phyloP scores from a whole-genome alignment of 2,888 invertebrate species.

The Eupithecia vulgata region DNA sequence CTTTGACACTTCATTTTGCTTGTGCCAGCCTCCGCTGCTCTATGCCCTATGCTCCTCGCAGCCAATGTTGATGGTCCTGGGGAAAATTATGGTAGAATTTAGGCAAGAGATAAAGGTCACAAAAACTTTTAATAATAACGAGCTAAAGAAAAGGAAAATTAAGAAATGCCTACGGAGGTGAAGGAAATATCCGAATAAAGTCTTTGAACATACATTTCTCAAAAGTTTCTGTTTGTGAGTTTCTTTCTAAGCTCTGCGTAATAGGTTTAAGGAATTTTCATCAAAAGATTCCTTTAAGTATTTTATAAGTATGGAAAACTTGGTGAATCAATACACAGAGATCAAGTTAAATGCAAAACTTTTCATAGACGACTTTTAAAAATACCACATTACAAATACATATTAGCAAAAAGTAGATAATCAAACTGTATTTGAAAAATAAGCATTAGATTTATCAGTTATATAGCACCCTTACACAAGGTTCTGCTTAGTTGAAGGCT shows the following conservation, averaged over 20 bases:
- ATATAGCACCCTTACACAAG: too few relatives aligned
- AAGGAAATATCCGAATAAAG: neutral
- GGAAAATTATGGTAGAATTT: neutral
- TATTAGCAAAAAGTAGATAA: too few relatives aligned
- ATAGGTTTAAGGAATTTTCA: neutral
- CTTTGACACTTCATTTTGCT: too few relatives aligned
- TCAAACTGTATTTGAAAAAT: too few relatives aligned
- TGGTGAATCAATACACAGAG: neutral
- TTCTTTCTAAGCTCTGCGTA: neutral
- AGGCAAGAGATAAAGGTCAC: neutral
- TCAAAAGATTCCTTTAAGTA: neutral
- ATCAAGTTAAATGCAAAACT: neutral
- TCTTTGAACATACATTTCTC: conserved; percentile 1
- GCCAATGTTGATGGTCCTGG: neutral
- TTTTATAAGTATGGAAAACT: neutral
- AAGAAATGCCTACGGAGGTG: neutral
- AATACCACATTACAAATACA: too few relatives aligned
- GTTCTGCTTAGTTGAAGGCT: too few relatives aligned
- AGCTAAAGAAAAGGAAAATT: neutral
- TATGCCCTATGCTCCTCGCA: neutral
- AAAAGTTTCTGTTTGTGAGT: neutral
- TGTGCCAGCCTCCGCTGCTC: too few relatives aligned
- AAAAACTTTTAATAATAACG: neutral
- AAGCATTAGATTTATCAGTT: too few relatives aligned
- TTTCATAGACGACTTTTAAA: too few relatives aligned